Evolutionary conservation across 2,113 vertebrate species (phyloP).

Genomic region (Sturnira hondurensis): DNA sequence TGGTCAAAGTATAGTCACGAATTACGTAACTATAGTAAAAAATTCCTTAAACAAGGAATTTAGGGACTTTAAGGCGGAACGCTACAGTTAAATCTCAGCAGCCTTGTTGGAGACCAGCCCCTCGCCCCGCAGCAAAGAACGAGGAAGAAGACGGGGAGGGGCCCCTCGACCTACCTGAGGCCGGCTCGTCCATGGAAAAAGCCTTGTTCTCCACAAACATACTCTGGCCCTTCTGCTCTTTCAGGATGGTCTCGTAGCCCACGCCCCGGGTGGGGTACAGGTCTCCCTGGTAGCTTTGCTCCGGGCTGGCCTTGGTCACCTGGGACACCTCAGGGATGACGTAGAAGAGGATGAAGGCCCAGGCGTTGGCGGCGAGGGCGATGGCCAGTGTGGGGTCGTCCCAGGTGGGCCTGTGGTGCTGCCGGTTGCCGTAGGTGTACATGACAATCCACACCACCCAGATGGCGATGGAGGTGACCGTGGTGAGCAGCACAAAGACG

Average conservation of each 20-base stretch:
- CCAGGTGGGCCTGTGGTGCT: slow-evolving; percentile 77
- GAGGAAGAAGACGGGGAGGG: accelerated
- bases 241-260: slow-evolving; percentile 94
- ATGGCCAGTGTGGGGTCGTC: slow-evolving; percentile 94
- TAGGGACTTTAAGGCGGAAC: background rate
- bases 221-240: slow-evolving; percentile 88
- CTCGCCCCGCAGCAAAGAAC: accelerated
- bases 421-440: slow-evolving; percentile 90
- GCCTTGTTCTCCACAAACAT: slow-evolving; percentile 96
- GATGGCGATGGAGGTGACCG: slow-evolving; percentile 84
- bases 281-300: slow-evolving; percentile 78
- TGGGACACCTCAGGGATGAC: slow-evolving; percentile 89
- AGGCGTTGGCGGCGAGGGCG: slow-evolving; percentile 89
- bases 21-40: background rate
- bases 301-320: slow-evolving; percentile 72
- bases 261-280: slow-evolving; percentile 84
- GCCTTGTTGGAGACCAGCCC: background rate
- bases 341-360: slow-evolving; percentile 89
- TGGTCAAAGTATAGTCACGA: background rate
- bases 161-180: slow-evolving; percentile 78
- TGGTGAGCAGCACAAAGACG: slow-evolving; percentile 82
- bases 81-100: background rate
- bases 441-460: slow-evolving; percentile 94
- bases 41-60: background rate
- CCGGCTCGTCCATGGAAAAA: slow-evolving; percentile 94